Evolutionary conservation across 1,140 invertebrate genomes (phyloP).

Genomic region (Hylyphantes graminicola): DNA sequence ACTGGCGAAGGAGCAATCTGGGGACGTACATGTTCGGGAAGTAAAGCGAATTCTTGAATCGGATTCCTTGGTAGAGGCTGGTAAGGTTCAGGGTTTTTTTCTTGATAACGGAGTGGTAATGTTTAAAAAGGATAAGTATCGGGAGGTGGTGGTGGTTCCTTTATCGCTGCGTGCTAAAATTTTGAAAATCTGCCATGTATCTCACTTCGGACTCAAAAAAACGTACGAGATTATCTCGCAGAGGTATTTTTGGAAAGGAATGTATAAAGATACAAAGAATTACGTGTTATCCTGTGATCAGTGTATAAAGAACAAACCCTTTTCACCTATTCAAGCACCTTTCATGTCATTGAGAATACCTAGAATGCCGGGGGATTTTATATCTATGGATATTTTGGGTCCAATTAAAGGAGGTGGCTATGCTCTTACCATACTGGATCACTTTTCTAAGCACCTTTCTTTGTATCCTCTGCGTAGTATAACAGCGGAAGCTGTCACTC

Average conservation of each 20-base stretch:
- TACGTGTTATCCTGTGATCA: neutral
- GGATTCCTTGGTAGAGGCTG: neutral
- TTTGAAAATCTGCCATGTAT: neutral
- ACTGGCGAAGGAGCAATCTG: neutral
- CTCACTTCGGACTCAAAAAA: neutral
- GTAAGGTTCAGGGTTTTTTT: neutral
- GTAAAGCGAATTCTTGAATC: neutral
- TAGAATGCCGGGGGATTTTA: neutral
- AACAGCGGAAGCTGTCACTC: neutral
- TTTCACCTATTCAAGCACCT: neutral
- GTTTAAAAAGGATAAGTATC: neutral
- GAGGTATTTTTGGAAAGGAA: neutral
- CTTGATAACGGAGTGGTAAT: neutral
- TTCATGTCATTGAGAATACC: neutral
- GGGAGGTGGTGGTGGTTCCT: neutral
- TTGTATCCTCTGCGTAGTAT: neutral
- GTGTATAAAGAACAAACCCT: neutral
- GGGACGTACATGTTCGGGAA: neutral
- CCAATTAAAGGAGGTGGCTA: neutral
- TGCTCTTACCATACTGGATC: neutral
- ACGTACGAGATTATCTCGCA: neutral
- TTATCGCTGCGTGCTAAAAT: neutral
- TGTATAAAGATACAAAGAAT: neutral
- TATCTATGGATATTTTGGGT: neutral
- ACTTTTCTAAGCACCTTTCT: neutral